Percentiles rank a stretch among this genome's conserved stretches.
Conservation (phyloP, 1,140 invertebrate genomes). For the Sipha flava region DNA sequence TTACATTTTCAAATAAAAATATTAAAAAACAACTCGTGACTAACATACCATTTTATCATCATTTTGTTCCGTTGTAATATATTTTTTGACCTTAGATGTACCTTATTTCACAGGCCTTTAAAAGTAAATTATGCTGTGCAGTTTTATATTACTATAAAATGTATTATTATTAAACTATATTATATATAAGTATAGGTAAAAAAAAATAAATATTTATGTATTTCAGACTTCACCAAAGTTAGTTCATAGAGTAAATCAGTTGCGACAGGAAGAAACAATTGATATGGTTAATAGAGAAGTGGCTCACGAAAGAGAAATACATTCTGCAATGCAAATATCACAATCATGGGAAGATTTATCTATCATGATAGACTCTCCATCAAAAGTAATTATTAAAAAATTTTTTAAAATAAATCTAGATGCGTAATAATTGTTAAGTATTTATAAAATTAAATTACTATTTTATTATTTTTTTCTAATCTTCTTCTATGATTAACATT, state of each 20-base stretch:
- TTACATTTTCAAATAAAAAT: too few species aligned
- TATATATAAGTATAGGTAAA: too few species aligned
- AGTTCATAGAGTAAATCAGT: conserved; percentile 71
- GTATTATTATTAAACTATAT: too few species aligned
- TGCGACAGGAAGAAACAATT: conserved; percentile 78
- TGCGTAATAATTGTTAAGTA: too few species aligned
- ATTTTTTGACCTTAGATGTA: too few species aligned
- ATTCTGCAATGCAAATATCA: conserved; percentile 80
- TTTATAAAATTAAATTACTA: neutral
- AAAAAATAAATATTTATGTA: conserved; percentile 35
- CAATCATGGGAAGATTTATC: conserved; percentile 82
- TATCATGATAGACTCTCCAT: conserved; percentile 54
- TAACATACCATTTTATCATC: too few species aligned
- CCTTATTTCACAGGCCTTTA: too few species aligned
- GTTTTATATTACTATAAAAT: too few species aligned
- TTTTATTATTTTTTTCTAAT: neutral
- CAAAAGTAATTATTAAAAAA: conserved; percentile 29
- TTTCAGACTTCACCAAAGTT: conserved; percentile 54
- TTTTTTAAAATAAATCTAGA: neutral
- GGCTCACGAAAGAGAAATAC: conserved; percentile 79
- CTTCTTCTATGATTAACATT: too few species aligned
- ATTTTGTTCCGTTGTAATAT: too few species aligned
- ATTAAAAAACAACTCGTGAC: too few species aligned
- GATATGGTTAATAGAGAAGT: conserved; percentile 73
- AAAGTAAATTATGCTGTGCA: too few species aligned